Conservation (phyloP, 1,140 invertebrate species). For the Aricia agestis region DNA sequence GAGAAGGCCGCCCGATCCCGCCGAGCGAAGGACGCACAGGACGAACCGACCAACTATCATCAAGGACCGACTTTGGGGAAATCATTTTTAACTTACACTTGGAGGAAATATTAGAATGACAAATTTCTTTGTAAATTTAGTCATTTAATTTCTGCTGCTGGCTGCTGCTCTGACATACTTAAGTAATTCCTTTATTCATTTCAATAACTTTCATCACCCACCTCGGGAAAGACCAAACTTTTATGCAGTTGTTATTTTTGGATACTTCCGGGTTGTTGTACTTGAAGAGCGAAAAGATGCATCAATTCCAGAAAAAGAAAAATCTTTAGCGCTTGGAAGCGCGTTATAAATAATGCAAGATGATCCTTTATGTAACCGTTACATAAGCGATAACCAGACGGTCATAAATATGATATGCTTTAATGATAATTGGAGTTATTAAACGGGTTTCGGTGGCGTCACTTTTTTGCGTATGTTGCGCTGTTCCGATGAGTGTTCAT, state of each 20-base stretch:
- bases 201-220: too few species aligned
- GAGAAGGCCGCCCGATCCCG: slow-evolving; percentile 56
- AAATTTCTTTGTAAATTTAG: too few species aligned
- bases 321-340: background rate
- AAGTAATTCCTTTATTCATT: too few species aligned
- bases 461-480: background rate
- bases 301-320: background rate
- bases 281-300: background rate
- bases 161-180: too few species aligned
- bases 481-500: background rate
- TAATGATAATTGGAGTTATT: background rate
- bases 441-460: background rate
- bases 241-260: background rate
- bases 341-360: background rate
- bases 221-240: too few species aligned
- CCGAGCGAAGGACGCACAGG: slow-evolving; percentile 39
- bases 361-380: background rate
- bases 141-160: too few species aligned
- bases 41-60: slow-evolving; percentile 16
- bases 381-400: background rate
- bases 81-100: too few species aligned
- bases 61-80: slow-evolving; percentile 4
- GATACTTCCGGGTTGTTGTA: background rate
- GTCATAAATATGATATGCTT: background rate
- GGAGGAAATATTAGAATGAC: too few species aligned